Base-by-base conservation (phyloP, 2,888 invertebrate species). In the Clistopyga incitator region DNA sequence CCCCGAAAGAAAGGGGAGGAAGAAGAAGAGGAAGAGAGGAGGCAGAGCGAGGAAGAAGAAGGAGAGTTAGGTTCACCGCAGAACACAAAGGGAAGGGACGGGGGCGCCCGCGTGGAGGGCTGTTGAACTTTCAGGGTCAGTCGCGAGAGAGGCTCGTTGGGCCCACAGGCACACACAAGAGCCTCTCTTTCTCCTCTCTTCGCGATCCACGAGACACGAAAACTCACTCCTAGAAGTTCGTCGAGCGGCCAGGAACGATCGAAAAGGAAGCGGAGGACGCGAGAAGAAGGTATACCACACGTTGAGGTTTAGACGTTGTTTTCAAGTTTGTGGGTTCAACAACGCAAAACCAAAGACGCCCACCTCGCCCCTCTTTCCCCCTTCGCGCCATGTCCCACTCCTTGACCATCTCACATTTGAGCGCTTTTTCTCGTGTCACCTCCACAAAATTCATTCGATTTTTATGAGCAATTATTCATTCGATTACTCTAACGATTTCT, bases 71-170 rank as follows among this genome's bases (percentile, higher is more conserved):
- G 88, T 88, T 89, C 88, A 94, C 93, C 93, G 93, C 91, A 90
- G 90, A 92, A 92, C 90, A 90, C 89, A 91, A 90, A 90, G 91
- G 90, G 89, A 90, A 88, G 90, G 91, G 90, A 90, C 88, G 88
- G 84, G 84, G 87, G 89, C 85, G 85, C 82, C 86, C 87, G 88
- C 87, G 84, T 23, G 67, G 88, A 85, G 88, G 90, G 89, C 88
- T 90, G 90, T 89, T 90, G 90, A 89, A 92, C 92, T 92, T 92
- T 92, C 92, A 92, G 92, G 92, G 92, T 92, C 92, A 92, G 89
- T 88, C 89, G 74, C 80, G 77, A 75, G 78, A 75, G 78, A 78
- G 81, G 74, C 77, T 81, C 86, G 86, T 88, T 87, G 88, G 88
- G 87, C 88, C 87, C 81, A 70, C 68, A 65, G 70, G 4, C 79